Evolutionary conservation across 2,797 vertebrate genomes (phyloP), one percentile per base, ranked within the genome.

Genomic region (Melanotaenia parkinsoni): DNA sequence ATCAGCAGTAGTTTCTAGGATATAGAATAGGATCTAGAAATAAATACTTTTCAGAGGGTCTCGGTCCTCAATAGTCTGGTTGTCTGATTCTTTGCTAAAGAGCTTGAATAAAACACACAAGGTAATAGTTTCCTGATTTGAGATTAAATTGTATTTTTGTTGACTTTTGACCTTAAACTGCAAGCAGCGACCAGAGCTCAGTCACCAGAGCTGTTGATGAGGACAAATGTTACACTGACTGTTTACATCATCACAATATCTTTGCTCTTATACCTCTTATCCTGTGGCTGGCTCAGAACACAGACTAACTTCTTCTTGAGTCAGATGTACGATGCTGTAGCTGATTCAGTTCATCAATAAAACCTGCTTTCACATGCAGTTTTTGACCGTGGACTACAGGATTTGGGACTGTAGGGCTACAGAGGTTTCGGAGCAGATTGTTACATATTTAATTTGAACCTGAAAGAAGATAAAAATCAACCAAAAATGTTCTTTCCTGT

Each of bases 391-490:
- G n/a, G 20, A 58, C 37, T 26, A 11, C 33, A 18, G 1, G 9
- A 16, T 8, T 5, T 5, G 5, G 16, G 14, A 26, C 10, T 8
- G 8, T 14, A 14, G 38, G 33, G 33, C 33, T 6, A 40, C 13
- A 14, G 9, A 14, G 3, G 18, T 12, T 38, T 35, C 40, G 5
- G 1, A 20, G 8, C 51, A 33, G 1, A 40, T 26, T 63, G 38
- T 6, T 30, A n/a, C 47, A 33, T 18, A 30, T 57, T 28, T 57
- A 2, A 28, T 54, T 51, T 72, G 24, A 24, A 32, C 13, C 1
- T 13, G 16, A 20, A 60, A 35, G 12, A 40, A 51, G 8, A 50
- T 67, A 5, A 57, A 22, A 65, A 63, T 77, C 24, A 70, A 33
- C 8, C 28, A 35, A 16, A 58, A 10, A 62, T 14, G 37, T 59